Conservation (phyloP, 2,113 vertebrate species). For the Platysteira castanea region DNA sequence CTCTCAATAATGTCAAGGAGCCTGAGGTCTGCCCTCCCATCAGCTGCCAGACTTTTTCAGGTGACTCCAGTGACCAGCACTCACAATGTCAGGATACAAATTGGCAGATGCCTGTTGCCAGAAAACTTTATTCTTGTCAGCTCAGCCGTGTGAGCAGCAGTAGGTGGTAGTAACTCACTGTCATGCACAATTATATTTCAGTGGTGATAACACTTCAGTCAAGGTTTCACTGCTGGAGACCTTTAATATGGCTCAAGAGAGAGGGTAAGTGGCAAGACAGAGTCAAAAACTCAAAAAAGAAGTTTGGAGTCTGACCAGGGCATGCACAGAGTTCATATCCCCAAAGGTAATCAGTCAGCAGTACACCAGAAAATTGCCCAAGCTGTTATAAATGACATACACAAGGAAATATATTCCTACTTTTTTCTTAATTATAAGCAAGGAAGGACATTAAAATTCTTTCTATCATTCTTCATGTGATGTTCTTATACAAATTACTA, state of each 20-base stretch:
- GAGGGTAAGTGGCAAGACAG: neutral
- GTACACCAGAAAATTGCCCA: neutral
- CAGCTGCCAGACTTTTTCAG: neutral
- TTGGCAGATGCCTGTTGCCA: neutral
- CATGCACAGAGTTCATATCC: neutral
- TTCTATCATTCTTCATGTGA: neutral
- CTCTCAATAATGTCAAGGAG: neutral
- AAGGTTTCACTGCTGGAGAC: neutral
- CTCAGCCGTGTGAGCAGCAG: neutral
- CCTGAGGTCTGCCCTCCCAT: neutral
- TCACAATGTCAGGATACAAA: neutral
- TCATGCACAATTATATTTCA: neutral
- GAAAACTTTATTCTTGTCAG: neutral
- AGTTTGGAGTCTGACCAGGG: neutral
- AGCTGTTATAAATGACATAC: neutral
- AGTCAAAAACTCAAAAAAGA: neutral
- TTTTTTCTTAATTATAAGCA: neutral
- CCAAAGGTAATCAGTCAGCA: neutral
- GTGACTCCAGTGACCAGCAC: neutral
- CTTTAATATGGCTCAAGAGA: neutral
- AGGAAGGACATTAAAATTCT: neutral
- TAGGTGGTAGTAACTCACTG: neutral
- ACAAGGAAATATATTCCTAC: neutral
- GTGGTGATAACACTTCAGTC: neutral
- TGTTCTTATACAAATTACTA: neutral